A percentile compares a stretch with the other conserved stretches of the same genome.
Conservation (phyloP, 2,888 invertebrate genomes). For the Oscheius sp. region DNA sequence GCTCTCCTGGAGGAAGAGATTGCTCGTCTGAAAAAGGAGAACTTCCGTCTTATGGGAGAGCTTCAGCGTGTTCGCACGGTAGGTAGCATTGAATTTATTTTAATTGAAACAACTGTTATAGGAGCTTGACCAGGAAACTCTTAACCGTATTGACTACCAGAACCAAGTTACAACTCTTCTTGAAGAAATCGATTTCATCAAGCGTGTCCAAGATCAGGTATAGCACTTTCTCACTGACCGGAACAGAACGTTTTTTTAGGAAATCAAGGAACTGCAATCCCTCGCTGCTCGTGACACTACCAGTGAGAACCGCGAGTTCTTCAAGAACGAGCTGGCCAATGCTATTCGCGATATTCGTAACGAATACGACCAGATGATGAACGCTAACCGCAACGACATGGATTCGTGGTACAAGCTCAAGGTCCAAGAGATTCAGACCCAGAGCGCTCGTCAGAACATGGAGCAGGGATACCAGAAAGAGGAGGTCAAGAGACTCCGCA, state of each 20-base stretch:
- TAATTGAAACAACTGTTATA: conserved; percentile 52
- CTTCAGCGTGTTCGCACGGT: conserved; percentile 46
- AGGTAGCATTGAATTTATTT: conserved; percentile 27
- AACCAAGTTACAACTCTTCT: conserved; percentile 76
- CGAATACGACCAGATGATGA: conserved; percentile 75
- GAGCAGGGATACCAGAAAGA: conserved; percentile 76
- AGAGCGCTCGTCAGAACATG: conserved; percentile 75
- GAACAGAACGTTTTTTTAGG: conserved; percentile 66
- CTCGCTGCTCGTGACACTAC: conserved; percentile 77
- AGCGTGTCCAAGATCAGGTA: conserved; percentile 75
- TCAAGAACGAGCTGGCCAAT: conserved; percentile 77
- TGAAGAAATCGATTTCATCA: conserved; percentile 77
- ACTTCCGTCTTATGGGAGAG: conserved; percentile 65
- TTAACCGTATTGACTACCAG: conserved; percentile 76
- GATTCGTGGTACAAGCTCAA: conserved; percentile 77
- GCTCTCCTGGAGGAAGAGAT: conserved; percentile 73
- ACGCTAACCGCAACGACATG: conserved; percentile 75
- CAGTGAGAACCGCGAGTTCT: conserved; percentile 77
- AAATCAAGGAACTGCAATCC: conserved; percentile 76
- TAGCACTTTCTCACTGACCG: not conserved
- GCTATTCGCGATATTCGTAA: conserved; percentile 77
- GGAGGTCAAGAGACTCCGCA: conserved; percentile 75
- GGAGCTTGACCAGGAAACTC: conserved; percentile 77
- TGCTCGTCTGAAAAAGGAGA: conserved; percentile 74
- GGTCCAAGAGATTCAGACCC: conserved; percentile 77